Conservation (phyloP, 1,140 invertebrate genomes). For the Cyrtorhinus lividipennis region DNA sequence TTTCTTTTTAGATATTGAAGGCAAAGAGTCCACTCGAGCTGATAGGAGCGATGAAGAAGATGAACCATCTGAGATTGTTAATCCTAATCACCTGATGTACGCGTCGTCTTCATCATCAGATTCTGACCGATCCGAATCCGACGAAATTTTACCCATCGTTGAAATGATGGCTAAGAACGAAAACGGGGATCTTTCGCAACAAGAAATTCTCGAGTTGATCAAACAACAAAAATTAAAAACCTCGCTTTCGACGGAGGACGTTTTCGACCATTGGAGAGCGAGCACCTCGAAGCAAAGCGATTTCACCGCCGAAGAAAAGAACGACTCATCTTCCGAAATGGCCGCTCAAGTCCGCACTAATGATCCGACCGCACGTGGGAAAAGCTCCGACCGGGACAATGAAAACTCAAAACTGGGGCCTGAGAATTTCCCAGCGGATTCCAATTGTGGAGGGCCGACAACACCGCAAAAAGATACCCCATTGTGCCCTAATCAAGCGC, state of each 20-base stretch:
- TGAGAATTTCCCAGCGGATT: conserved; percentile 11
- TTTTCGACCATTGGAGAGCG: neutral
- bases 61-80: neutral
- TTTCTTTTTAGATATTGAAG: neutral
- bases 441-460: neutral
- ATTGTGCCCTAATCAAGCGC: conserved; percentile 23
- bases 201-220: conserved; percentile 41
- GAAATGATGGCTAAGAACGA: conserved; percentile 40
- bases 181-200: conserved; percentile 53
- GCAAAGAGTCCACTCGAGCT: neutral
- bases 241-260: neutral
- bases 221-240: conserved; percentile 33
- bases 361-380: conserved; percentile 24
- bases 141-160: conserved; percentile 22
- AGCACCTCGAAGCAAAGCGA: neutral
- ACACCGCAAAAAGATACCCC: conserved; percentile 17
- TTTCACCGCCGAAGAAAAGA: conserved; percentile 20
- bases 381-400: conserved; percentile 10
- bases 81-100: neutral
- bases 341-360: conserved; percentile 2
- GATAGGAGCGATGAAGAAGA: conserved; percentile 2
- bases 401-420: conserved; percentile 18
- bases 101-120: conserved; percentile 24
- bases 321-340: conserved; percentile 20
- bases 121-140: too few species aligned